Percentiles rank a stretch among this genome's conserved stretches.
phyloP scores from a whole-genome alignment of 2,797 vertebrate genomes.

The Eupleurogrammus muticus region DNA sequence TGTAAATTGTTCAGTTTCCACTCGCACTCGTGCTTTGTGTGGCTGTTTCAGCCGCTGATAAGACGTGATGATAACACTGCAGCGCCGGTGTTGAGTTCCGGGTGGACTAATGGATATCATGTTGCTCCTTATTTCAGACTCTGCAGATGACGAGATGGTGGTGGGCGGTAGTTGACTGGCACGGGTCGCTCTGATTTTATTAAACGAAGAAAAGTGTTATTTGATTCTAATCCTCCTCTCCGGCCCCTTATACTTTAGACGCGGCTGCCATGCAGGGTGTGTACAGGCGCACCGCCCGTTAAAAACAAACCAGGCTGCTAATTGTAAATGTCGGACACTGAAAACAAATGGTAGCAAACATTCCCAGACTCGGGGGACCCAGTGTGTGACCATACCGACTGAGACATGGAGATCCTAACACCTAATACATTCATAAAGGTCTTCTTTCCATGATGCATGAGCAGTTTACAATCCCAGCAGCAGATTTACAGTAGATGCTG shows the following conservation, averaged over 20 bases:
- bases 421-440: conserved; percentile 15
- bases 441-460: conserved; percentile 15
- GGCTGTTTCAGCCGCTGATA: conserved; percentile 24
- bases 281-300: conserved; percentile 36
- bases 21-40: conserved; percentile 29
- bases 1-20: conserved; percentile 27
- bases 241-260: conserved; percentile 7
- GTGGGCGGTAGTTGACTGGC: conserved; percentile 3
- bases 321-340: conserved; percentile 38
- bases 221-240: conserved; percentile 10
- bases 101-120: conserved; percentile 14
- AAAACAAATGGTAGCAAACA: conserved; percentile 30
- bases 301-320: conserved; percentile 54
- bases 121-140: conserved; percentile 15
- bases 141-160: background rate
- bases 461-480: conserved; percentile 7
- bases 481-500: conserved; percentile 1
- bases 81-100: background rate
- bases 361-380: conserved; percentile 5
- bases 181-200: background rate
- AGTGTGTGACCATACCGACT: conserved; percentile 40
- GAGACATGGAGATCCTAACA: conserved; percentile 23
- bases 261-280: conserved; percentile 32
- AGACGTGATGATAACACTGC: conserved; percentile 6
- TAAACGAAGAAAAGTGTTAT: conserved; percentile 10